These are phyloP conservation scores for Pholis gunnellus DNA, from an alignment of 2,113 vertebrate genomes.

Conservation along the genomic window DNA sequence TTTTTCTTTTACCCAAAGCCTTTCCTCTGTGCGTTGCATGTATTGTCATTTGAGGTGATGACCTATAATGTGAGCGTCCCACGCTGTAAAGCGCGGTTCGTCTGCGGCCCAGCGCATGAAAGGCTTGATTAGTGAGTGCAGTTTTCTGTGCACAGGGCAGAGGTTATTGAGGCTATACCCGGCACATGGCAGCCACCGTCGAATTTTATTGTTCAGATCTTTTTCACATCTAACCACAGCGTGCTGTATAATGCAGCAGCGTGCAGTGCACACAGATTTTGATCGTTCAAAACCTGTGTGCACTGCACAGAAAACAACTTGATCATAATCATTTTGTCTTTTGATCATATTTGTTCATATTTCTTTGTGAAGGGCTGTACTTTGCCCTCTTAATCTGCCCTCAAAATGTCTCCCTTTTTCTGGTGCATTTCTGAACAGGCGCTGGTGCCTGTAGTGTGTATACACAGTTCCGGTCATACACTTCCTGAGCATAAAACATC, in stretches of 20 bases:
- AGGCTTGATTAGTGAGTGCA: conserved; percentile 64
- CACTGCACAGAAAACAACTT: conserved; percentile 48
- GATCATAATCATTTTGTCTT: conserved; percentile 48
- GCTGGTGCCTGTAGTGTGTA: conserved; percentile 44
- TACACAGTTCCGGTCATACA: conserved; percentile 52
- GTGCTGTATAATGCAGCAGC: conserved; percentile 24
- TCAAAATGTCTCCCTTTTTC: background rate
- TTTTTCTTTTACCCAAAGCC: background rate
- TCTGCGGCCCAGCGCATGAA: conserved; percentile 59
- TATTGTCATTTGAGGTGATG: conserved; percentile 69
- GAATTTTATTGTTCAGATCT: conserved; percentile 60
- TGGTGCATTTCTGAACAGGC: conserved; percentile 42
- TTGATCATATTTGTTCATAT: conserved; percentile 35
- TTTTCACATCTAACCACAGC: conserved; percentile 47
- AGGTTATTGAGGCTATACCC: conserved; percentile 66
- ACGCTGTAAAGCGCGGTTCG: conserved; percentile 52
- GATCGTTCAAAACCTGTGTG: no score
- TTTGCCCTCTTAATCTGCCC: conserved; percentile 1
- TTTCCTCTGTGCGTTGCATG: conserved; percentile 51
- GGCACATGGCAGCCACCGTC: conserved; percentile 46
- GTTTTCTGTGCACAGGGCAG: conserved; percentile 45
- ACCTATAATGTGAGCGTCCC: conserved; percentile 54
- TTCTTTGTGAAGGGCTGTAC: background rate
- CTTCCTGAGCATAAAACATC: conserved; percentile 70
- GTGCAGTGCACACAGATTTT: conserved; percentile 19